Evolutionary conservation across 92 coral and sea anemone species (phyloP).

Genomic region (Galaxea fascicularis): DNA sequence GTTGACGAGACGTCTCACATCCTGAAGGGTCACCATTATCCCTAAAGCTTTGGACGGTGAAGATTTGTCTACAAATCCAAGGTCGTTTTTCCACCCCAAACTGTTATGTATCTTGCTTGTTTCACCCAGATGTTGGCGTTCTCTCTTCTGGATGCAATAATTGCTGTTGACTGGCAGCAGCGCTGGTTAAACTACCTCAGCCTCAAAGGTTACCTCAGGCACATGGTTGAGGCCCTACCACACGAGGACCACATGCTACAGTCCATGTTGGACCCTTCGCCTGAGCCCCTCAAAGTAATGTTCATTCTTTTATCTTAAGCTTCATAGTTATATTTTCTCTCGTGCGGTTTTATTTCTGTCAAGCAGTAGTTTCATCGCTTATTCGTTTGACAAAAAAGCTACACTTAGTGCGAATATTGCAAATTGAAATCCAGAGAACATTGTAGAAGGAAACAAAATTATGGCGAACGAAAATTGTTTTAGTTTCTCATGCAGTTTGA

Average conservation of each 20-base stretch:
- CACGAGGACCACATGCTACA: conserved; percentile 96
- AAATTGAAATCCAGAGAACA: too few relatives aligned
- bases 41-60: too few relatives aligned
- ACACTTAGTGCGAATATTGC: too few relatives aligned
- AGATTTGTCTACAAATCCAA: too few relatives aligned
- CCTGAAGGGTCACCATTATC: too few relatives aligned
- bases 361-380: not conserved
- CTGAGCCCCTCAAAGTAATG: conserved; percentile 87
- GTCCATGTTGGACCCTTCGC: conserved; percentile 91
- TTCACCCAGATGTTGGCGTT: conserved; percentile 93
- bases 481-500: too few relatives aligned
- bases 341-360: not conserved
- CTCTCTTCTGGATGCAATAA: conserved; percentile 89
- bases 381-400: too few relatives aligned
- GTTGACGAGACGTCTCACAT: too few relatives aligned
- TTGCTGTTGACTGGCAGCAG: conserved; percentile 94
- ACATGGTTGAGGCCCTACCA: conserved; percentile 89
- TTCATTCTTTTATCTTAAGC: not conserved
- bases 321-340: too few relatives aligned
- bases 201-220: conserved; percentile 91
- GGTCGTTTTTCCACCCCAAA: not conserved
- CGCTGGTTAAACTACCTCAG: conserved; percentile 93
- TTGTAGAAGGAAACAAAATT: too few relatives aligned
- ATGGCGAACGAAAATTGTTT: too few relatives aligned
- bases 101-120: not conserved